Evolutionary conservation across 2,888 invertebrate genomes (phyloP).

Genomic region (Lepidocyrtinus sp.): DNA sequence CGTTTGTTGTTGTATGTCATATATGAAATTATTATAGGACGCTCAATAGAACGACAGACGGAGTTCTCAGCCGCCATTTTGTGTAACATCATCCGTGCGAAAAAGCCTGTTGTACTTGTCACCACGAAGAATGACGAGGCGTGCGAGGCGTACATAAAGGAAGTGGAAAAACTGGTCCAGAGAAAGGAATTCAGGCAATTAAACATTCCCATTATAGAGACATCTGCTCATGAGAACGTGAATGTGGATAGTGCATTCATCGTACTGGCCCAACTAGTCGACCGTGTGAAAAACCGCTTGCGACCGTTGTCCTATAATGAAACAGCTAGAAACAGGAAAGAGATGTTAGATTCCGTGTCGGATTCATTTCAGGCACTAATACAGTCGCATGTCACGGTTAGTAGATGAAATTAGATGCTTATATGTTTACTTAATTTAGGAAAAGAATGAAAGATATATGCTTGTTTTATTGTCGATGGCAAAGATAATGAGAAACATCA

Average conservation of each 20-base stretch:
- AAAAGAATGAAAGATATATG: slow-evolving; percentile 1
- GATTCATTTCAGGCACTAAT: slow-evolving; percentile 92
- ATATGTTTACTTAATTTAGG: background rate
- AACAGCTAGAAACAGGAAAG: slow-evolving; percentile 88
- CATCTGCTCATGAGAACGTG: slow-evolving; percentile 95
- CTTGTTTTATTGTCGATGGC: too few species aligned
- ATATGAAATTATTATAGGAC: slow-evolving; percentile 54
- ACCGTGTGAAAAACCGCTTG: slow-evolving; percentile 86
- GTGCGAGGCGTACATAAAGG: slow-evolving; percentile 87
- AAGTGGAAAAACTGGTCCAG: slow-evolving; percentile 89
- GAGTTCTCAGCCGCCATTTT: slow-evolving; percentile 89
- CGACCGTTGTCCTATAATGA: slow-evolving; percentile 85
- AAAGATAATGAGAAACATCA: slow-evolving; percentile 61
- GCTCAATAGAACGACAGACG: slow-evolving; percentile 77
- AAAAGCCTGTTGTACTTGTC: slow-evolving; percentile 94
- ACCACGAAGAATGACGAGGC: slow-evolving; percentile 97
- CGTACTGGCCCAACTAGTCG: slow-evolving; percentile 91
- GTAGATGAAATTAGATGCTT: slow-evolving; percentile 71
- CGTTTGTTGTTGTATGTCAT: too few species aligned
- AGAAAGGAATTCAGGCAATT: slow-evolving; percentile 91
- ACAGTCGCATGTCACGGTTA: slow-evolving; percentile 82
- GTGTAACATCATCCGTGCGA: slow-evolving; percentile 89
- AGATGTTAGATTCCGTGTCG: slow-evolving; percentile 89
- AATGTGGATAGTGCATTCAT: slow-evolving; percentile 95
- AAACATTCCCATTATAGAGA: slow-evolving; percentile 90